Evolutionary conservation across 2,888 invertebrate species (phyloP).

Genomic region (Aethes cnicana): DNA sequence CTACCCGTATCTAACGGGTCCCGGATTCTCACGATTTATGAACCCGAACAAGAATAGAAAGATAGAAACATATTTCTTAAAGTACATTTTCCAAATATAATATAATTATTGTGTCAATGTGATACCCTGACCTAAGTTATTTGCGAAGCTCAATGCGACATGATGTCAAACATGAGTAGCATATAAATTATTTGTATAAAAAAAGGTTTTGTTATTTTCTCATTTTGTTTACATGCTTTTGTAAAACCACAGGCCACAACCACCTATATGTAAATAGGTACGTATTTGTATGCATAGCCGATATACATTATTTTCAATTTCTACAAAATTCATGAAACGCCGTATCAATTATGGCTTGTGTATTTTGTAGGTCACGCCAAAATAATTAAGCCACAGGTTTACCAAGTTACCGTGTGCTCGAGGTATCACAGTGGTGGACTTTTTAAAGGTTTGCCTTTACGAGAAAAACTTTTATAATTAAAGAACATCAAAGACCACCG

Average conservation of each 20-base stretch:
- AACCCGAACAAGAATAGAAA: constrained; percentile 7
- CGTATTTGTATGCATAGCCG: too few relatives aligned
- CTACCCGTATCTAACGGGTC: constrained; percentile 16
- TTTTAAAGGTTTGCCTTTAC: constrained; percentile 64
- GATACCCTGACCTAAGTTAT: constrained; percentile 67
- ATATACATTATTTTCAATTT: too few relatives aligned
- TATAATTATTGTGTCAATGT: constrained; percentile 51
- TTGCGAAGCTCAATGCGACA: constrained; percentile 58
- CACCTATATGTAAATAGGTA: too few relatives aligned
- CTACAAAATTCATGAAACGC: too few relatives aligned
- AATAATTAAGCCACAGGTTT: constrained; percentile 25
- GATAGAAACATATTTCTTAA: constrained; percentile 3
- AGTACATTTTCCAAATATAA: constrained; percentile 22
- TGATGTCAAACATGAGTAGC: constrained; percentile 58
- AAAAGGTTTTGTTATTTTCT: constrained; percentile 17
- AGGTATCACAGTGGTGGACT: constrained; percentile 34
- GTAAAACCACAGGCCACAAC: not conserved
- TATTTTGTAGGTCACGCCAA: constrained; percentile 37
- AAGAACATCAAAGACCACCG: constrained; percentile 76
- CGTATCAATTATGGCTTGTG: too few relatives aligned
- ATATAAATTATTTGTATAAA: constrained; percentile 54
- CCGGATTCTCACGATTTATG: constrained; percentile 1
- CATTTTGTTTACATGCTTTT: constrained; percentile 5
- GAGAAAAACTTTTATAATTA: constrained; percentile 80
- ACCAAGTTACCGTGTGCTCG: constrained; percentile 38